Percentiles rank a stretch among this genome's conserved stretches.
These are phyloP conservation scores for Clarias platycephalus DNA, from an alignment of 2,797 vertebrate species.

Conservation along the genomic window DNA sequence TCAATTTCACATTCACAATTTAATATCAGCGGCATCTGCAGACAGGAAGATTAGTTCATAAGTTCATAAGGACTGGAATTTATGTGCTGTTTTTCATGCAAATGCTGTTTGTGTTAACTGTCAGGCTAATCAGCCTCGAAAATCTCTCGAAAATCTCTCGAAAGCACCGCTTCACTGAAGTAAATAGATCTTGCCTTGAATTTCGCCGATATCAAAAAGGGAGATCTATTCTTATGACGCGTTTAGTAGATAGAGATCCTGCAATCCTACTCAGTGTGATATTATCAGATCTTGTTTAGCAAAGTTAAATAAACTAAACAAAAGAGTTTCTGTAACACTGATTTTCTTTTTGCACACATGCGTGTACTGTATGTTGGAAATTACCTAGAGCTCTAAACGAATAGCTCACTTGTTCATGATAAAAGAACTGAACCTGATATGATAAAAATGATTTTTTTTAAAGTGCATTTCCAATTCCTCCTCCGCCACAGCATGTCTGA, in stretches of 20 bases:
- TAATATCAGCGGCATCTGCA: constrained; percentile 22
- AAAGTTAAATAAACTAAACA: not conserved
- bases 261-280: not conserved
- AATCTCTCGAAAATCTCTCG: not conserved
- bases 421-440: not conserved
- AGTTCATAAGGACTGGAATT: not conserved
- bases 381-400: not conserved
- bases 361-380: too few species aligned
- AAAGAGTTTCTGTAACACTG: not conserved
- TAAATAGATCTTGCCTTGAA: too few species aligned
- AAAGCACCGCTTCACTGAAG: not conserved
- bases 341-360: not conserved
- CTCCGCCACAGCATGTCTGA: too few species aligned
- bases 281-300: not conserved
- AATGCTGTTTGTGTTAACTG: not conserved
- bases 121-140: not conserved
- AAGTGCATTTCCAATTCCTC: not conserved
- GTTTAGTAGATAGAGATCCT: not conserved
- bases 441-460: too few species aligned
- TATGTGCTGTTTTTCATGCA: not conserved
- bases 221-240: not conserved
- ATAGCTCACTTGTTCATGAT: too few species aligned
- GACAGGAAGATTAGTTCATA: not conserved
- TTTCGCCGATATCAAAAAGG: not conserved
- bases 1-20: constrained; percentile 48